Base-by-base conservation (phyloP, 2,888 invertebrate genomes). In the Scaptodrosophila latifasciaeformis region DNA sequence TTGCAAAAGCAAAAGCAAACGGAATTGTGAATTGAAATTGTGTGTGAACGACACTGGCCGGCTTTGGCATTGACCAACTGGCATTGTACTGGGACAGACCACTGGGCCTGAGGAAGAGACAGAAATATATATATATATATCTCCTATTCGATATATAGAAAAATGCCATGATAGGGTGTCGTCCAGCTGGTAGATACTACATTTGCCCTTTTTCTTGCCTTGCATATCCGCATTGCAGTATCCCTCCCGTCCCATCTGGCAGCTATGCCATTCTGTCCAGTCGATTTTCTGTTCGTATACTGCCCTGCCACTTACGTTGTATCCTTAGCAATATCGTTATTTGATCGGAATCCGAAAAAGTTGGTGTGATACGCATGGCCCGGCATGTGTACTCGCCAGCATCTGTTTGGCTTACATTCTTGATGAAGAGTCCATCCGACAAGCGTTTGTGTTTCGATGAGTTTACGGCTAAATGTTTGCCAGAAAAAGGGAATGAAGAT, bases 321-420 rank as follows among this genome's bases (percentile, higher is more conserved):
- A 90, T 88, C 72, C 88, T 86, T 57, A 90, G 83, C 59, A 86
- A 84, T 69, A 90, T 90, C 68, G 87, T 87, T 77, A 87, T 86
- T 64, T 88, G 88, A 65, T 87, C 85, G 27, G 89, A 85, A 65
- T 87, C 88, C 59, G 88, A 88, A 49, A 88, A 88, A 49, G 85
- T 86, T 43, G 85, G 82, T 46, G 87, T 87, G 46, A 87, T 85
- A 70, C 90, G 89, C 74, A 88, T 87, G 7, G 90, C 90, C 68
- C 88, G 87, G 78, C 90, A 90, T 43, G 87, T 87, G 74, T 90
- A 90, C 65, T 87, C 88, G 48, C 89, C 90, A 59, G 87, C 87
- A 81, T 90, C 90, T 30, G 86, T 84, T 63, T 88, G 85, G 17
- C 87, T 86, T n/a, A 89, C 88, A 67, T 89, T 88, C 69, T 85